These are phyloP conservation scores for Natator depressus DNA, from an alignment of 2,113 vertebrate species.

Conservation along the genomic window DNA sequence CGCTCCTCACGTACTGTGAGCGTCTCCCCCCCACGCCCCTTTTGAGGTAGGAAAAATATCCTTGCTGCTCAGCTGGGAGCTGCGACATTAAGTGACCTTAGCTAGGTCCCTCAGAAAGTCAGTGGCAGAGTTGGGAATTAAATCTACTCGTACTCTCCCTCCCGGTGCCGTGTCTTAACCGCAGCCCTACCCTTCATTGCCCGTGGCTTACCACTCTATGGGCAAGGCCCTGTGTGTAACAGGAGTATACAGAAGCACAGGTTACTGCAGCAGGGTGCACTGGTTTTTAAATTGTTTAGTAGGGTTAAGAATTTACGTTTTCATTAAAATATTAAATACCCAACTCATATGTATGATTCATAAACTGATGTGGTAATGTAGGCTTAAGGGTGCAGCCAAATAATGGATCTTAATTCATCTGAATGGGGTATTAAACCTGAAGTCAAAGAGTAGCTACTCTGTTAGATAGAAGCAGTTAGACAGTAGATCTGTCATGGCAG, in stretches of 20 bases:
- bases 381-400: not conserved
- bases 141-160: not conserved
- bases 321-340: no score
- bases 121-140: not conserved
- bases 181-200: no score
- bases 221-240: no score
- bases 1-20: not conserved
- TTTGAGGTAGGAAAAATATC: not conserved
- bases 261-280: not conserved
- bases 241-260: no score
- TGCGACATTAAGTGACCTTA: not conserved
- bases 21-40: not conserved
- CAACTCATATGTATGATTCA: no score
- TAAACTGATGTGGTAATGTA: not conserved
- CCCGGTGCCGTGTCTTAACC: fast-evolving
- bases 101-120: not conserved
- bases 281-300: no score
- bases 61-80: not conserved
- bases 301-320: not conserved
- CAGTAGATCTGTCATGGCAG: no score
- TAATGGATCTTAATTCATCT: not conserved
- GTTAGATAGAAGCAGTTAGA: no score
- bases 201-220: not conserved
- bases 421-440: not conserved
- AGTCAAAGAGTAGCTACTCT: not conserved